Base-by-base conservation (phyloP, 1,140 invertebrate genomes). In the Triops longicaudatus region DNA sequence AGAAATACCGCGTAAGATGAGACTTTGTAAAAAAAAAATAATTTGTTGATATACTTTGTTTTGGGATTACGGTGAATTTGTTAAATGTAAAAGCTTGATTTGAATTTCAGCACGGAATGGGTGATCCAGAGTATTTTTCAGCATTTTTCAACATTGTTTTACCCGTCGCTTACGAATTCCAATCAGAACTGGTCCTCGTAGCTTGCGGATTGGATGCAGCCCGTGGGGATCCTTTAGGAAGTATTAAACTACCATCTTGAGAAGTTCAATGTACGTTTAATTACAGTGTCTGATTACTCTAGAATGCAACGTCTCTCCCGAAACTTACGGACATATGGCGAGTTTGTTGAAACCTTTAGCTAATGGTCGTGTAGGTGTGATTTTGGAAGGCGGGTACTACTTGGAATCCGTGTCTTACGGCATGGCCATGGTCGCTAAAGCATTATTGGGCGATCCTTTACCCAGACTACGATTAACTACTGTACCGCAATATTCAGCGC, bases 181-280 rank as follows among this genome's bases (percentile, higher is more conserved):
- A 90, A 82, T 96, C 96, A 0, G 91, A 98, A 80, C 85, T 98
- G 75, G 91, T 98, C 14, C 83, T 99, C 1, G 89, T 99, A 2
- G 97, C 96, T 0, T 94, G 95, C 76, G 96, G 97, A 1, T 98
- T 98, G 84, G 96, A 98, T 87, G 95, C 95, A 28, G 94, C 93
- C 73, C 86, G 90, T 72, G 93, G 92, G 1, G 95, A 98, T 87
- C 93, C 93, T 3, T 84, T 97, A 17, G 95, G 95, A 82, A 90
- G 90, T 88, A 83, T 73, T 74, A 26, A 22, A 31, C 26, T 72
- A 14, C 31, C 11, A 22, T 10, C n/a, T n/a, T 63, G 17, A 63
- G 1, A 63, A 0, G 10, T 50, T 31, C 14, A 14, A 26, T 73
- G 26, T 77, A 73, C 26, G 14, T 37, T 42, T 31, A 26, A 1